These are phyloP conservation scores for Psix sp. DNA, from an alignment of 1,140 invertebrate genomes.

Conservation along the genomic window DNA sequence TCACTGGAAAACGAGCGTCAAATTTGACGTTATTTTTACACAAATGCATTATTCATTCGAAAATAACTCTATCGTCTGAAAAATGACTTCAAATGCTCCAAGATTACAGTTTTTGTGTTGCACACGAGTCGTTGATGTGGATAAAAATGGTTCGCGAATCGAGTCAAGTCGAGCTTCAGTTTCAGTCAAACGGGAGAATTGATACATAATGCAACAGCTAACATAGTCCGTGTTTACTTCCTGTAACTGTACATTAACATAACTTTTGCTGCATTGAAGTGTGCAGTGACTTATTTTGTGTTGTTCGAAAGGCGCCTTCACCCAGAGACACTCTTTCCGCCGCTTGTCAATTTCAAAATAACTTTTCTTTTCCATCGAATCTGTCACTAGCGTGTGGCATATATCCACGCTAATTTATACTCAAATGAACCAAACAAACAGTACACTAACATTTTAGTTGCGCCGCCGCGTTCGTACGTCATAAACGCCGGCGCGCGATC, in stretches of 20 bases:
- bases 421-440: slow-evolving; percentile 34
- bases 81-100: no score
- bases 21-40: no score
- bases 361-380: slow-evolving; percentile 38
- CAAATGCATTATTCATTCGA: no score
- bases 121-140: slow-evolving; percentile 33
- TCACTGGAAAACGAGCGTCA: no score
- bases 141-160: slow-evolving; percentile 26
- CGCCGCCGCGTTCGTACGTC: background rate
- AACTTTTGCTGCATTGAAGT: slow-evolving; percentile 38
- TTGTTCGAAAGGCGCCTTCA: slow-evolving; percentile 33
- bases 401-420: slow-evolving; percentile 37
- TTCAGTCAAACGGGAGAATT: slow-evolving; percentile 35
- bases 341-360: slow-evolving; percentile 10
- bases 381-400: slow-evolving; percentile 22
- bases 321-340: slow-evolving; percentile 12
- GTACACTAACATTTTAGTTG: slow-evolving; percentile 16
- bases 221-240: slow-evolving; percentile 27
- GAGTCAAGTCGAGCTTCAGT: slow-evolving; percentile 1
- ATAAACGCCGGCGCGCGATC: no score
- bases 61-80: no score
- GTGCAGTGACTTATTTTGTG: slow-evolving; percentile 38
- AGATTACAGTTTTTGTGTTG: no score
- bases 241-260: slow-evolving; percentile 59
- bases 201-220: slow-evolving; percentile 57